Evolutionary conservation across 2,797 vertebrate species (phyloP).

Genomic region (Todus mexicanus): DNA sequence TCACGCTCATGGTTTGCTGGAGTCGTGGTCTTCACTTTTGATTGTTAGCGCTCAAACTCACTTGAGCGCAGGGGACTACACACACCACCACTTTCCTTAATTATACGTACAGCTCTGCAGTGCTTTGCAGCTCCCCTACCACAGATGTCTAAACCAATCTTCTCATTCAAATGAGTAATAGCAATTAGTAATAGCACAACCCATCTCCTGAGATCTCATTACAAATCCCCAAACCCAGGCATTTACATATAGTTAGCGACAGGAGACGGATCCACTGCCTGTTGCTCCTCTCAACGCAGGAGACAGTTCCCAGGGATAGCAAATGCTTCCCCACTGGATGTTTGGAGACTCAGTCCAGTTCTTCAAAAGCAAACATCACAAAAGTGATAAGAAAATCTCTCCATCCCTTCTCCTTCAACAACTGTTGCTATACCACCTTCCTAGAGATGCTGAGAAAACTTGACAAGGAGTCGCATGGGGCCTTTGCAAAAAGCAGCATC

Average conservation of each 20-base stretch:
- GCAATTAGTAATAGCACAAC: slow-evolving; percentile 10
- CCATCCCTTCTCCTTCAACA: background rate
- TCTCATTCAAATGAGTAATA: background rate
- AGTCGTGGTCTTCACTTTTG: background rate
- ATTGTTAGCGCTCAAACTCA: background rate
- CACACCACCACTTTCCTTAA: background rate
- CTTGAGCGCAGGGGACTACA: background rate
- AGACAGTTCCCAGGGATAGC: background rate
- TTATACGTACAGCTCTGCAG: background rate
- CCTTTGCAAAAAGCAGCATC: background rate
- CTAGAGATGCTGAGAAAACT: background rate
- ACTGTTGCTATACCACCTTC: background rate
- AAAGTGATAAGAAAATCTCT: background rate
- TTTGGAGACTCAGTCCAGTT: background rate
- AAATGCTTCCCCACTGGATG: background rate
- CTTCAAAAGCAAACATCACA: slow-evolving; percentile 2
- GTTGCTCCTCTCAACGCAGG: background rate
- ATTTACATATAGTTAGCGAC: background rate
- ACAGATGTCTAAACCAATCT: background rate
- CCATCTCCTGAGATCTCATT: background rate
- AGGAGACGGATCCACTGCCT: background rate
- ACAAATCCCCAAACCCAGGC: background rate
- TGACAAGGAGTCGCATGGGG: background rate
- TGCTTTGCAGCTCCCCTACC: background rate
- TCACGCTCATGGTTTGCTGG: background rate